Conservation (phyloP, 2,888 invertebrate genomes). For the Crematogaster levior region DNA sequence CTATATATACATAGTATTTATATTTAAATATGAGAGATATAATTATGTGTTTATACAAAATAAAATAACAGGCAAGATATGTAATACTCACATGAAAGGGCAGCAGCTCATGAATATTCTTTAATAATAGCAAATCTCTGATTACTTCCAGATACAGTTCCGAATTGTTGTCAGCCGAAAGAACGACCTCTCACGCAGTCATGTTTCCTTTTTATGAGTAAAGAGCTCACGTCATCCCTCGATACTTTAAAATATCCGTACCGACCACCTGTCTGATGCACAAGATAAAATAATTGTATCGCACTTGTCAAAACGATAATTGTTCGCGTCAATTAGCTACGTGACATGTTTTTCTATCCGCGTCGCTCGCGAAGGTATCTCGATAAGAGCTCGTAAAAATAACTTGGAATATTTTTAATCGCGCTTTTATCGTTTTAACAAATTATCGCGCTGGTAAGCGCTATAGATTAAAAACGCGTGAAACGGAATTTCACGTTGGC, state of each 20-base stretch:
- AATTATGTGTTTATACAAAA: background rate
- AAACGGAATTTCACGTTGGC: background rate
- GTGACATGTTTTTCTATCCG: background rate
- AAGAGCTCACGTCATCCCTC: background rate
- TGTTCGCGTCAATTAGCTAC: background rate
- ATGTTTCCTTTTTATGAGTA: background rate
- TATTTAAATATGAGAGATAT: background rate
- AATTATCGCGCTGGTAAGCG: background rate
- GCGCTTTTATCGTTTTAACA: conserved; percentile 3
- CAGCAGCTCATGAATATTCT: conserved; percentile 83
- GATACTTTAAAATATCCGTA: background rate
- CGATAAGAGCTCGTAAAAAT: conserved; percentile 1
- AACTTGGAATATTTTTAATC: background rate
- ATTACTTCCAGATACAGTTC: conserved; percentile 52
- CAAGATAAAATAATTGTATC: conserved; percentile 14
- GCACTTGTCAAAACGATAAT: conserved; percentile 1
- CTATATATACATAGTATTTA: background rate
- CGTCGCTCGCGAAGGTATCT: background rate
- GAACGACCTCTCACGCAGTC: conserved; percentile 52
- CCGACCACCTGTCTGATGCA: conserved; percentile 10
- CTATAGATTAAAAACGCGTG: background rate
- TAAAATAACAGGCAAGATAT: background rate
- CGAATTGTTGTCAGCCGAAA: background rate
- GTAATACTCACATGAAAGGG: conserved; percentile 82
- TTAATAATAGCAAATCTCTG: conserved; percentile 63